Evolutionary conservation across 2,888 invertebrate species (phyloP), one percentile per base, ranked within the genome.

Genomic region (Acrobasis suavella): DNA sequence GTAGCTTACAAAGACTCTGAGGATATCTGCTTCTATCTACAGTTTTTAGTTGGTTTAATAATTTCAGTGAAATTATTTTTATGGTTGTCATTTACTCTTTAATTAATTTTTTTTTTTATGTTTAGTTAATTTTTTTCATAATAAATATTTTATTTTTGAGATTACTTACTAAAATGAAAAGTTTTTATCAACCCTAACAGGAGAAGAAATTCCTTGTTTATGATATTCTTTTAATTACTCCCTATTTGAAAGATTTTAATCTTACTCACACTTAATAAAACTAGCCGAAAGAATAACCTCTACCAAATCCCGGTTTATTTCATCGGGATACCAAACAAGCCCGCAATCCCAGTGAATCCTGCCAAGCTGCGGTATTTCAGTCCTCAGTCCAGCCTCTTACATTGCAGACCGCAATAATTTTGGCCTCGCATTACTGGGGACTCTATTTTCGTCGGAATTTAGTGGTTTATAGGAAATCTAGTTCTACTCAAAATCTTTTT

Each of bases 331-430:
- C 3, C 22, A 42, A 56, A 10, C 42, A 55, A 50, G 1, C 14
- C 49, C 38, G 55, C 63, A 72, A 72, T 73, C 73, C 75, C 67
- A 61, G 63, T 64, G 75, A 75, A 72, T 72, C 77, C 69, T 64
- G 67, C 76, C 75, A 78, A 76, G 72, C 65, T 67, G 67, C 72
- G 74, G 74, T 56, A 56, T 39, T 16, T 39, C 56, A 46, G 56
- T 56, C 71, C 63, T 69, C 68, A 68, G 72, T 67, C 69, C 72
- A 66, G 71, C 58, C 68, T 68, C 74, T n/a, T 80, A 78, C 77
- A 78, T 78, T 76, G 71, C 67, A 65, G 58, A 67, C 75, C 77
- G 73, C 79, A 76, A 76, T 80, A 75, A 73, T 76, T 74, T 71
- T 65, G 69, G 68, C 72, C 66, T 65, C 65, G 71, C 65, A 71